Conservation (phyloP, 2,888 invertebrate genomes). For the Bombylius discolor region DNA sequence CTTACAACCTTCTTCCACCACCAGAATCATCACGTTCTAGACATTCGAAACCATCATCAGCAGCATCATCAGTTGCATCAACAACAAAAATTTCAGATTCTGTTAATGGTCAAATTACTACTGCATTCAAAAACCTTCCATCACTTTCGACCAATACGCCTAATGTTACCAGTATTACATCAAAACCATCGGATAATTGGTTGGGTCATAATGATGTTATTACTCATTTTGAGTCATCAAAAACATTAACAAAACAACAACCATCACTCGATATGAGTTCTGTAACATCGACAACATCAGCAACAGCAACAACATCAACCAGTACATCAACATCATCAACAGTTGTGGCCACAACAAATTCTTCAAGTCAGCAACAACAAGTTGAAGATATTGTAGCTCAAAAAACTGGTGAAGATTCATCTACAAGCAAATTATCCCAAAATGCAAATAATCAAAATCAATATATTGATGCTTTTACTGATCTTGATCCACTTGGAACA, state of each 20-base stretch:
- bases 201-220: constrained; percentile 8
- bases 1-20: constrained; percentile 34
- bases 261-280: constrained; percentile 5
- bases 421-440: constrained; percentile 1
- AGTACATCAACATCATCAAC: neutral
- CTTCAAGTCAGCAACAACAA: neutral
- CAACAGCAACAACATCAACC: constrained; percentile 13
- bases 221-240: constrained; percentile 18
- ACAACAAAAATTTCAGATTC: constrained; percentile 20
- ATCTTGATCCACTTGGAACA: constrained; percentile 84
- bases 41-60: constrained; percentile 27
- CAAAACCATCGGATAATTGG: constrained; percentile 7
- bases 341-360: neutral
- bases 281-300: neutral
- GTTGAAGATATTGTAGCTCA: constrained; percentile 7
- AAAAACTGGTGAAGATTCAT: constrained; percentile 9
- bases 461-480: constrained; percentile 77
- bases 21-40: constrained; percentile 34
- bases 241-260: constrained; percentile 28
- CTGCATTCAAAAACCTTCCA: neutral
- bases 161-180: neutral
- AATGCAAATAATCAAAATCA: constrained; percentile 14
- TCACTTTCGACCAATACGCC: neutral
- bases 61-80: constrained; percentile 23
- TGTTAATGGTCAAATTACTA: neutral